These are phyloP conservation scores for Alces alces DNA, from an alignment of 2,113 vertebrate genomes.

Conservation along the genomic window DNA sequence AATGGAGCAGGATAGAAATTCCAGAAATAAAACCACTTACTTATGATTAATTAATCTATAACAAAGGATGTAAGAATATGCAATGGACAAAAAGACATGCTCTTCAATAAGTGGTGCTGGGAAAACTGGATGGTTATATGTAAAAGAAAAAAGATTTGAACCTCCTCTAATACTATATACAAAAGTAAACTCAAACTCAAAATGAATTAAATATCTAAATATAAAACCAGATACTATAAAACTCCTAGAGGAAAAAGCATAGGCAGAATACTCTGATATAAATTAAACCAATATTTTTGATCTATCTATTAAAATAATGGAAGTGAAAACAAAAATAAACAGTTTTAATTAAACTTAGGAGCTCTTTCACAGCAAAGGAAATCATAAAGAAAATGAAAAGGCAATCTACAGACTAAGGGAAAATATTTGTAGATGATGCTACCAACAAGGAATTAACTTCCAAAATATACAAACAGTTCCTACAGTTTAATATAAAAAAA, in stretches of 20 bases:
- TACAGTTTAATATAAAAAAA: not conserved
- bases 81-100: not conserved
- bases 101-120: not conserved
- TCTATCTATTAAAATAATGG: not conserved
- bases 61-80: not conserved
- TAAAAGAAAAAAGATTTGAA: not conserved
- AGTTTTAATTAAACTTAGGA: not conserved
- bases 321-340: not conserved
- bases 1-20: not conserved
- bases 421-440: not conserved
- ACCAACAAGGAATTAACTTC: not conserved
- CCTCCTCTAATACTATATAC: not conserved
- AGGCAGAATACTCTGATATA: not conserved
- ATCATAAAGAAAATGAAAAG: not conserved
- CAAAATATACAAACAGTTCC: not conserved
- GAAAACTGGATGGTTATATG: not conserved
- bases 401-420: not conserved
- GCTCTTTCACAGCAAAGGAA: not conserved
- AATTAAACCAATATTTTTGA: not conserved
- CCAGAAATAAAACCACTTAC: not conserved
- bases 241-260: not conserved
- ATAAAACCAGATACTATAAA: not conserved
- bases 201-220: not conserved
- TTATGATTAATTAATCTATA: not conserved
- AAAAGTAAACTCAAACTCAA: not conserved